These are phyloP conservation scores for Gisinianus flammeolus DNA, from an alignment of 2,888 invertebrate species.

Conservation along the genomic window DNA sequence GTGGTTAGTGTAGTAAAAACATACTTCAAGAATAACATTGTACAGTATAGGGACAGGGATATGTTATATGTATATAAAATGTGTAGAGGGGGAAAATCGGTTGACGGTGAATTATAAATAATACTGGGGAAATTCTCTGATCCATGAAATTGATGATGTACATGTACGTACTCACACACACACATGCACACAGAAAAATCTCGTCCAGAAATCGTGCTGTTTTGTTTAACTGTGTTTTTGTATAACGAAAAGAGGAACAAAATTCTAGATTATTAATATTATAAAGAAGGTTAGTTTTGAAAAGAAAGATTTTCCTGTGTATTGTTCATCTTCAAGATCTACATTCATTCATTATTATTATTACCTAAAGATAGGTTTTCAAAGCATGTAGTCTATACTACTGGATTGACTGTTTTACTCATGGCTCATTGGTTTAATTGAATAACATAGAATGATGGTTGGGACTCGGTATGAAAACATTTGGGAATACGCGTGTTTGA, in stretches of 20 bases:
- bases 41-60: background rate
- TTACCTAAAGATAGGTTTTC: no score
- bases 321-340: background rate
- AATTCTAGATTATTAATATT: no score
- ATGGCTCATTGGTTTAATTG: background rate
- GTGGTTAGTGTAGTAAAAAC: no score
- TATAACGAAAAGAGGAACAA: background rate
- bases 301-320: background rate
- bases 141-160: constrained; percentile 5
- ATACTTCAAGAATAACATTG: no score
- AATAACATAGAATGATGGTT: background rate
- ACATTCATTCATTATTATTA: background rate
- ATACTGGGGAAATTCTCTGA: background rate
- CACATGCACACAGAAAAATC: no score
- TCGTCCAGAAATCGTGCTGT: background rate
- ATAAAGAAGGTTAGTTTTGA: constrained; percentile 1
- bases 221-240: no score
- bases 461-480: no score
- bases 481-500: no score
- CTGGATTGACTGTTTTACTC: background rate
- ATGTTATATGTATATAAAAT: no score
- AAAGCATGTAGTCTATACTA: background rate
- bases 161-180: no score
- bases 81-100: no score
- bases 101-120: no score